Conservation (phyloP, 2,888 invertebrate genomes). For the Anthophora plumipes region DNA sequence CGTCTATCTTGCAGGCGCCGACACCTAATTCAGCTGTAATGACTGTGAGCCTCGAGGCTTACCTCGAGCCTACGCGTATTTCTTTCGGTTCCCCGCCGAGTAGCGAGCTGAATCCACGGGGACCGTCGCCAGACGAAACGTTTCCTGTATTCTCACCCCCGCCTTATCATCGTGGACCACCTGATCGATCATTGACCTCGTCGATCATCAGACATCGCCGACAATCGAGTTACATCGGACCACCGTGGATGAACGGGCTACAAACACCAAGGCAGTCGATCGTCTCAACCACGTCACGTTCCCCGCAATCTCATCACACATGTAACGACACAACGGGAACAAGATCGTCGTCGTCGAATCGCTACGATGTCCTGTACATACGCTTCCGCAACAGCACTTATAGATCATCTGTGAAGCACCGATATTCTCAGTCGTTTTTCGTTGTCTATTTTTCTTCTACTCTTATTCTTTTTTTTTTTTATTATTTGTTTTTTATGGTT, state of each 20-base stretch:
- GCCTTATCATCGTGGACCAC: conserved; percentile 86
- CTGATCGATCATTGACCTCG: conserved; percentile 74
- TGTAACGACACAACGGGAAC: conserved; percentile 87
- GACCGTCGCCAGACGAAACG: conserved; percentile 91
- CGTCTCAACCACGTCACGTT: conserved; percentile 91
- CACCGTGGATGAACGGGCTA: conserved; percentile 86
- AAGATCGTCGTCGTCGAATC: conserved; percentile 64
- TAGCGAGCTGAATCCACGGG: conserved; percentile 89
- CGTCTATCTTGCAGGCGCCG: conserved; percentile 87
- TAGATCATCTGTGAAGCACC: conserved; percentile 55
- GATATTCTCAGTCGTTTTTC: background rate
- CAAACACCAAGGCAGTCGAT: conserved; percentile 90
- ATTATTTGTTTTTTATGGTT: background rate
- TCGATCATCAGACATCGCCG: conserved; percentile 80
- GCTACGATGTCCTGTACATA: conserved; percentile 79
- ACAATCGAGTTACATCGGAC: conserved; percentile 85
- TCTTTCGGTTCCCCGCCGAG: conserved; percentile 92
- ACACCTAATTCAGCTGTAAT: conserved; percentile 94
- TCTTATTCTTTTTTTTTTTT: conserved; percentile 15
- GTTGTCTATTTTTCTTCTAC: too few species aligned
- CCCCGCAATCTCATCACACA: conserved; percentile 94
- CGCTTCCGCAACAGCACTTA: conserved; percentile 70
- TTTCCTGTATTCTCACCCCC: conserved; percentile 95
- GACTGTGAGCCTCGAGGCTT: conserved; percentile 94
- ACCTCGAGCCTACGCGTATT: conserved; percentile 93